These are phyloP conservation scores for Pseudolaguvia tuberculata DNA, from an alignment of 2,113 vertebrate genomes.

Conservation along the genomic window DNA sequence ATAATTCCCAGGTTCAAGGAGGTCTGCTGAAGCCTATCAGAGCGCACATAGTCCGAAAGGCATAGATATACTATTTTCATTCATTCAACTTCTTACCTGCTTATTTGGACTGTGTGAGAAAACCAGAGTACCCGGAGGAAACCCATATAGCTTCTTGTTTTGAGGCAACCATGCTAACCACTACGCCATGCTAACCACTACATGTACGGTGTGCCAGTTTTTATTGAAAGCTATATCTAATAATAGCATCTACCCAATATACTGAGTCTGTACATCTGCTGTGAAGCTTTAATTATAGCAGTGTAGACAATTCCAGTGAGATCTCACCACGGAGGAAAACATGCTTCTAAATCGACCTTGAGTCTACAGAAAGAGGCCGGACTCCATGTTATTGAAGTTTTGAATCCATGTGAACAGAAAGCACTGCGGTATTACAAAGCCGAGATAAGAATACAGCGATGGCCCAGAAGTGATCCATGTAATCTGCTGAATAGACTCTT, in stretches of 20 bases:
- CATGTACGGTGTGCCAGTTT: not conserved
- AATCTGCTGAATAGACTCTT: conserved; percentile 64
- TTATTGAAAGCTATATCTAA: not conserved
- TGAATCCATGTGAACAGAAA: conserved; percentile 49
- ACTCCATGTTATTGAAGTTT: conserved; percentile 45
- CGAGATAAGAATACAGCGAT: conserved; percentile 37
- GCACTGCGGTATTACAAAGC: conserved; percentile 50
- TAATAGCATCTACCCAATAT: not conserved
- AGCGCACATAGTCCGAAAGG: too few relatives aligned
- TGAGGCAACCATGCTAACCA: too few relatives aligned
- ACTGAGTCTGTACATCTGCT: not conserved
- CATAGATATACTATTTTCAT: too few relatives aligned
- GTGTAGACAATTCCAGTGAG: not conserved
- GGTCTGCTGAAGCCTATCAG: too few relatives aligned
- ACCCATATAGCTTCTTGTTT: too few relatives aligned
- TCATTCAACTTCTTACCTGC: too few relatives aligned
- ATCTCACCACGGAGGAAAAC: not conserved
- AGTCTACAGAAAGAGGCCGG: conserved; percentile 40
- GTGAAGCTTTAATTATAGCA: conserved; percentile 7
- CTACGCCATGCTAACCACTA: too few relatives aligned
- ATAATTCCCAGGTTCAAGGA: too few relatives aligned
- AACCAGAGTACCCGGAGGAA: too few relatives aligned
- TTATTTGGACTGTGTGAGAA: too few relatives aligned
- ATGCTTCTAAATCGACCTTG: conserved; percentile 25
- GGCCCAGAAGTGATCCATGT: conserved; percentile 54